Base-by-base conservation (phyloP, 2,113 vertebrate species). In the Python bivittatus region DNA sequence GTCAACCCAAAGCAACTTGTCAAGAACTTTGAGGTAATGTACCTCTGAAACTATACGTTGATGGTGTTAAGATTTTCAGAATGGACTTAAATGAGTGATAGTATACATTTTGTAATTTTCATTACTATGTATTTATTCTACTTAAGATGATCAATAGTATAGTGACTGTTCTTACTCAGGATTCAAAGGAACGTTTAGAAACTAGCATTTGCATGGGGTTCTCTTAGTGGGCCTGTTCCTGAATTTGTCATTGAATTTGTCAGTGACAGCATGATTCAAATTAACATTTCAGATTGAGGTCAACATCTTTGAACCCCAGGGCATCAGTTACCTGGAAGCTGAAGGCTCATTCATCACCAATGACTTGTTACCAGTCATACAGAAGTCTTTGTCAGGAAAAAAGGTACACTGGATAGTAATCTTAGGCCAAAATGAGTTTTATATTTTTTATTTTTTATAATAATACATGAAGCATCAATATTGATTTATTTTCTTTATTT, bases 1-100 rank as follows among this genome's bases (percentile, higher is more conserved):
- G 98, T 99, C 91, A 98, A 97, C 60, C 99, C 99, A 1, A 98
- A 97, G 93, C 98, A 99, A 91, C 97, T 98, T 83, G 98, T 99
- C 93, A 97, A 97, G 79, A 97, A 98, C 90, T 99, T 99, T 94
- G 98, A 99, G 98, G 99, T 97, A 97, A 94, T 52, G 95, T 95
- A 33, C 29, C 29, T 11, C 90, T 88, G 92, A 54, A 91, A 25
- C 93, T 38, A 89, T 12, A 61, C 23, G 64, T 79, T 27, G 12
- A 25, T 79, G 72, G 33, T 79, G 33, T 79, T 38, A 72, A 2
- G 15, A 17, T 79, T 72, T 79, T 38, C 68, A 79, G n/a, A 72
- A 42, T 79, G 72, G 6, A 29, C 38, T 84, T 84, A 29, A 38
- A 22, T 86, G 29, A 38, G 20, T 53, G 90, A 53, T 38, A 93